Evolutionary conservation across 1,140 invertebrate genomes (phyloP).

Genomic region (Scaptomyza hsui): DNA sequence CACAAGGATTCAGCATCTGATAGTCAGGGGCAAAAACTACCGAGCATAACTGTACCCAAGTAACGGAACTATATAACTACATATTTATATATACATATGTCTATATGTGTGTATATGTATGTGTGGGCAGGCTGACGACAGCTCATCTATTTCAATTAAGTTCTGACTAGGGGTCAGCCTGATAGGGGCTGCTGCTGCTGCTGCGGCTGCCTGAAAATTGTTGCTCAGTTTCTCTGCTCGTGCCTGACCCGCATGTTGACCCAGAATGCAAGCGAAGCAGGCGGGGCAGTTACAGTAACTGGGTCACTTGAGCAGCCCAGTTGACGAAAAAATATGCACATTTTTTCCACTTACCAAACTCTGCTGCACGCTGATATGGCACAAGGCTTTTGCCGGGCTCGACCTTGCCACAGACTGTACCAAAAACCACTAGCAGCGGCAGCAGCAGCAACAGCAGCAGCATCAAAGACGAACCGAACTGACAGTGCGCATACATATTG

Average conservation of each 20-base stretch:
- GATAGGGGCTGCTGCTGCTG: conserved; percentile 49
- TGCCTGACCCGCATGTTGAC: conserved; percentile 69
- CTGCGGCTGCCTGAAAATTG: conserved; percentile 39
- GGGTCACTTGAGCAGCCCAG: conserved; percentile 29
- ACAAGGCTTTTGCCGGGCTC: conserved; percentile 56
- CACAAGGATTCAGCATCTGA: conserved; percentile 35
- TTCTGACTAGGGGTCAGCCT: conserved; percentile 46
- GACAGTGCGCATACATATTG: conserved; percentile 53
- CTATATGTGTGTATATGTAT: conserved; percentile 15
- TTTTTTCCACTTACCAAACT: conserved; percentile 10
- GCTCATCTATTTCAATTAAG: conserved; percentile 76
- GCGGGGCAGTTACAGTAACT: conserved; percentile 32
- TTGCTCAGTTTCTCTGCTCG: conserved; percentile 8
- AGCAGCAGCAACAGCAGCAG: conserved; percentile 32
- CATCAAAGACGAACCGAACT: conserved; percentile 50
- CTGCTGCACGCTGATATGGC: conserved; percentile 36
- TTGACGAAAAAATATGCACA: conserved; percentile 29
- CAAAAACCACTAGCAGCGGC: conserved; percentile 27
- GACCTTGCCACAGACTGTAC: conserved; percentile 75
- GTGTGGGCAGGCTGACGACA: conserved; percentile 37
- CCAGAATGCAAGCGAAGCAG: conserved; percentile 62
- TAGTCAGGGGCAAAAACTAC: conserved; percentile 18
- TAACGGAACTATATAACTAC: conserved; percentile 30
- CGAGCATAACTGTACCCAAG: conserved; percentile 57
- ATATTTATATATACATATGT: conserved; percentile 8